A percentile compares a stretch with the other conserved stretches of the same genome.
Conservation (phyloP, 2,797 vertebrate genomes). For the Cetoscarus ocellatus region DNA sequence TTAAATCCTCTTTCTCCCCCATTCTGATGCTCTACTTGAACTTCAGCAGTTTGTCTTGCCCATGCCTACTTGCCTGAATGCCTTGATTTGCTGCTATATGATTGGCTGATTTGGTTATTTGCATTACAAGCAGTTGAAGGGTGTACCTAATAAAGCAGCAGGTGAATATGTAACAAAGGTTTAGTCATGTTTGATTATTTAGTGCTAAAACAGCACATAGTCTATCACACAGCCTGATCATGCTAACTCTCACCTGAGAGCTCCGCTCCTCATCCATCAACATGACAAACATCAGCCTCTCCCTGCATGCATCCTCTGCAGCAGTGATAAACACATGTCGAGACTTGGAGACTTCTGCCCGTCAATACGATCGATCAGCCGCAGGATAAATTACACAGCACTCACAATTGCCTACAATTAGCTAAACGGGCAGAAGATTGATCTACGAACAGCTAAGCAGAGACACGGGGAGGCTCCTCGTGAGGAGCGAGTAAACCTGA, state of each 20-base stretch:
- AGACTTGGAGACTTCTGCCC: slow-evolving; percentile 31
- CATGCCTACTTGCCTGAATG: too few relatives aligned
- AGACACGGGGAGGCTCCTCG: not conserved
- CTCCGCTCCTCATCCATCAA: slow-evolving; percentile 38
- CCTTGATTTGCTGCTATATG: too few relatives aligned
- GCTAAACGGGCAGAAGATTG: slow-evolving; percentile 69
- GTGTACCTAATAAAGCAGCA: too few relatives aligned
- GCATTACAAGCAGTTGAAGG: too few relatives aligned
- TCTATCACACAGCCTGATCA: not conserved
- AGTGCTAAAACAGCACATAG: too few relatives aligned
- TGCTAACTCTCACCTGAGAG: not conserved
- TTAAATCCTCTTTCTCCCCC: too few relatives aligned
- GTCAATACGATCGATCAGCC: slow-evolving; percentile 67
- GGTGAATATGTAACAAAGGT: too few relatives aligned
- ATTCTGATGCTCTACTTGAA: too few relatives aligned
- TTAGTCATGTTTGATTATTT: too few relatives aligned
- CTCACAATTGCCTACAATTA: slow-evolving; percentile 75
- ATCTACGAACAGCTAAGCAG: slow-evolving; percentile 43
- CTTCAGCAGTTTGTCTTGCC: too few relatives aligned
- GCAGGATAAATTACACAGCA: slow-evolving; percentile 58
- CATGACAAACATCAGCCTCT: slow-evolving; percentile 20
- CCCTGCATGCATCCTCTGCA: slow-evolving; percentile 25
- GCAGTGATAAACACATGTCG: slow-evolving; percentile 62
- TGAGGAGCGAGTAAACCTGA: slow-evolving; percentile 15
- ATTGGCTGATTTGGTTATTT: too few relatives aligned